Conservation (phyloP, 2,888 invertebrate genomes). For the Bedellia somnulentella region DNA sequence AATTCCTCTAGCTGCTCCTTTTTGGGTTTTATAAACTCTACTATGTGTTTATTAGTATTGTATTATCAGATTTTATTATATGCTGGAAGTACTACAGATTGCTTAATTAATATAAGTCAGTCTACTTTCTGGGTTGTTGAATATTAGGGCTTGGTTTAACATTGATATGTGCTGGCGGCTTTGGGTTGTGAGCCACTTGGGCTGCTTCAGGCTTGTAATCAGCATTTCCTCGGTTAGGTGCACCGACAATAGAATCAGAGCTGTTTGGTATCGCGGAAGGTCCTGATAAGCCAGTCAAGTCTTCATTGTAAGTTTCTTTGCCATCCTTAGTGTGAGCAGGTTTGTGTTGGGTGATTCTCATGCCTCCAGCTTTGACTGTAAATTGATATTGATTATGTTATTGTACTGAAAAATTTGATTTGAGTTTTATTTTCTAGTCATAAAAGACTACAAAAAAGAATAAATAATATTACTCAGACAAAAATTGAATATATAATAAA, state of each 20-base stretch:
- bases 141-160: conserved; percentile 70
- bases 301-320: conserved; percentile 67
- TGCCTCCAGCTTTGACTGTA: conserved; percentile 88
- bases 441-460: not conserved
- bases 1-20: no score
- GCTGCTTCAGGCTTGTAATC: conserved; percentile 90
- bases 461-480: conserved; percentile 13
- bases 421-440: not conserved
- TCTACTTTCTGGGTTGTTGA: conserved; percentile 87
- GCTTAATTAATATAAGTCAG: conserved; percentile 2
- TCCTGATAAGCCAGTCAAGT: conserved; percentile 72
- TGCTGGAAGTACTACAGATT: not conserved
- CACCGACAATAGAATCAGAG: conserved; percentile 75
- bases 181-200: conserved; percentile 80
- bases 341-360: conserved; percentile 90
- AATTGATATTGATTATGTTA: not conserved
- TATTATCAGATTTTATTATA: not conserved
- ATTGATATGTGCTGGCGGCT: conserved; percentile 68
- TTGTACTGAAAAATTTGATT: not conserved
- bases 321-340: conserved; percentile 66
- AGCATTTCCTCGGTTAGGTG: conserved; percentile 77
- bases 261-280: conserved; percentile 78
- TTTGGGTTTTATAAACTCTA: no score
- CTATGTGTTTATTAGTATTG: no score
- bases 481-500: no score